A percentile compares a stretch with the other conserved stretches of the same genome.
Conservation (phyloP, 2,113 vertebrate species). For the Cyanoramphus novaezelandiae region DNA sequence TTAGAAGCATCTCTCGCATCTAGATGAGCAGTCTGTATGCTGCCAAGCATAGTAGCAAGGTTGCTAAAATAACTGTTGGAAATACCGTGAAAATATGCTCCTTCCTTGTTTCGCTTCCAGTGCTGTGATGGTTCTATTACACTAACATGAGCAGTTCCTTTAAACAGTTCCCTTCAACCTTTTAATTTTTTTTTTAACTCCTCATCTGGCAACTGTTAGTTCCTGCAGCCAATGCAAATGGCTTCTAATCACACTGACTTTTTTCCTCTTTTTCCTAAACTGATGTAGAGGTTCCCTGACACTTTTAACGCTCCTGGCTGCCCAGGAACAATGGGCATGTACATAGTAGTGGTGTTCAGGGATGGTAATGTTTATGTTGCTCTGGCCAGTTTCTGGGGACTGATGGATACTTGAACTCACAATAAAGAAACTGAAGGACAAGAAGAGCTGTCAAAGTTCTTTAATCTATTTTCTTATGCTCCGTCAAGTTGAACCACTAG, state of each 20-base stretch:
- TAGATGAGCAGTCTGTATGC: not conserved
- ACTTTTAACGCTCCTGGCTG: not conserved
- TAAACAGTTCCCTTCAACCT: not conserved
- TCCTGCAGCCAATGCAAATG: not conserved
- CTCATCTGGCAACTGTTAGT: not conserved
- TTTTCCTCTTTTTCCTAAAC: not conserved
- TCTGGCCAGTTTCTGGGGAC: not conserved
- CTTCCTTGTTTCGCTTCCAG: not conserved
- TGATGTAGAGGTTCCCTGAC: not conserved
- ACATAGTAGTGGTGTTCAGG: not conserved
- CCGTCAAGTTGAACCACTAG: not conserved
- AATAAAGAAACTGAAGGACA: not conserved
- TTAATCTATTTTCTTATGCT: not conserved
- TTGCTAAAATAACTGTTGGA: not conserved
- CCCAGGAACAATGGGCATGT: not conserved
- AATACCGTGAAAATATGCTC: not conserved
- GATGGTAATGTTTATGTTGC: not conserved
- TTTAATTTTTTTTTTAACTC: no score
- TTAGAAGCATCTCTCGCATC: not conserved
- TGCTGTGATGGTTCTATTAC: not conserved
- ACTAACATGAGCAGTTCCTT: not conserved
- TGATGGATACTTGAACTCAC: not conserved
- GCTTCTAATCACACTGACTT: not conserved
- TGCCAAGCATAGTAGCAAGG: conserved; percentile 13
- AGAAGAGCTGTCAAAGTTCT: not conserved